These are phyloP conservation scores for Spodoptera littoralis DNA, from an alignment of 2,888 invertebrate species.

Conservation along the genomic window DNA sequence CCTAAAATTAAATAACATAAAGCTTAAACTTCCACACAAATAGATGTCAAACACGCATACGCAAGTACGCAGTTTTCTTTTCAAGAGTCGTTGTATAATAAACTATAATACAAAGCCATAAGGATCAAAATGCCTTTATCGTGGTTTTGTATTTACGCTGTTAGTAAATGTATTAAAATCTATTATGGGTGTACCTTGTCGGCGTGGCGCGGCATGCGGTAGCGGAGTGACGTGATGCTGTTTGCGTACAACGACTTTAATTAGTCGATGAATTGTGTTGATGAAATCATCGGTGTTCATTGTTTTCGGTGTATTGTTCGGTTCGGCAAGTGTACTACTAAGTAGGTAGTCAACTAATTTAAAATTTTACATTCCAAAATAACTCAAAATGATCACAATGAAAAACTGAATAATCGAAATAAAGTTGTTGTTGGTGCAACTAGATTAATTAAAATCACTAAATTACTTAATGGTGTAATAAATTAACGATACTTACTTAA, in stretches of 20 bases:
- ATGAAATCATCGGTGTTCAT: constrained; percentile 72
- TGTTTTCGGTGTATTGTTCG: constrained; percentile 57
- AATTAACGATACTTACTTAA: no score
- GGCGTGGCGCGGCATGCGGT: constrained; percentile 77
- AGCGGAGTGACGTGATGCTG: constrained; percentile 76
- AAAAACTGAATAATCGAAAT: no score
- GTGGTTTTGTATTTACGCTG: constrained; percentile 49
- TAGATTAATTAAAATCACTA: no score
- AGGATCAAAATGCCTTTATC: constrained; percentile 48
- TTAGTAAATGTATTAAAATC: constrained; percentile 65
- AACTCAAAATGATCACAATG: no score
- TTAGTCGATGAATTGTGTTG: constrained; percentile 68
- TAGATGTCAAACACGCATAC: constrained; percentile 62
- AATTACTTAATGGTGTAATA: no score
- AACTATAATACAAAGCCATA: constrained; percentile 38
- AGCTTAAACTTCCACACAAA: constrained; percentile 65
- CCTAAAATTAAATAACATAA: constrained; percentile 56
- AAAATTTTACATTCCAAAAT: no score
- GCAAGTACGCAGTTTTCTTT: constrained; percentile 64
- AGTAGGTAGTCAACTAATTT: constrained; percentile 19
- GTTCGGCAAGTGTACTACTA: constrained; percentile 29
- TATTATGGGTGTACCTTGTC: constrained; percentile 86
- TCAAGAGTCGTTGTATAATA: constrained; percentile 45
- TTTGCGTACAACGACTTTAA: constrained; percentile 77
- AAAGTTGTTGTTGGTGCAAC: no score